Conservation (phyloP, 2,797 vertebrate species). For the Echiichthys vipera region DNA sequence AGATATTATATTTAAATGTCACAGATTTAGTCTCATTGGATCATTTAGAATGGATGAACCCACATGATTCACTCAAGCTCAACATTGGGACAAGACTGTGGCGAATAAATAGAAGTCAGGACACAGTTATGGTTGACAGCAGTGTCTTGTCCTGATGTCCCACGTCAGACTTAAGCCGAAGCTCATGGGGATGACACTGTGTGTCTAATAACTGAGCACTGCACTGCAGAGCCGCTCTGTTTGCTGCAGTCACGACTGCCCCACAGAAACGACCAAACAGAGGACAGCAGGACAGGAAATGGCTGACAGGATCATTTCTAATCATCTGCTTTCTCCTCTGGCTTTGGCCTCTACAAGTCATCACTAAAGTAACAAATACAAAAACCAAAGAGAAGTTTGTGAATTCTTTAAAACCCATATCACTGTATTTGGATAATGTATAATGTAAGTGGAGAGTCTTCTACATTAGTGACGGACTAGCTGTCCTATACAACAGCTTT, state of each 20-base stretch:
- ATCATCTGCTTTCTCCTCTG: conserved; percentile 35
- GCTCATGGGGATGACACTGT: conserved; percentile 40
- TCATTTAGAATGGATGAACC: not conserved
- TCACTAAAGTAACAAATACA: conserved; percentile 19
- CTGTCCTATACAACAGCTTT: not conserved
- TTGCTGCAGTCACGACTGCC: conserved; percentile 80
- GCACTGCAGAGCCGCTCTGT: conserved; percentile 67
- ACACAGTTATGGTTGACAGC: not conserved
- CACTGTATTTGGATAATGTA: not conserved
- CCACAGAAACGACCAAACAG: conserved; percentile 60
- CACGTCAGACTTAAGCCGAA: conserved; percentile 39
- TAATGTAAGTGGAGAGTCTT: not conserved
- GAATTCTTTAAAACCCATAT: not conserved
- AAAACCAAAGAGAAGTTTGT: not conserved
- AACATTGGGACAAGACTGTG: not conserved
- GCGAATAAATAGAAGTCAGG: not conserved
- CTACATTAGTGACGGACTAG: too few relatives aligned
- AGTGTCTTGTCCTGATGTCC: conserved; percentile 16
- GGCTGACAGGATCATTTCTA: conserved; percentile 59
- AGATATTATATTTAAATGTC: too few relatives aligned
- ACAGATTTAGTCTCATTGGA: not conserved
- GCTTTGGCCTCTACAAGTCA: conserved; percentile 34
- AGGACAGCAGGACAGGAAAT: conserved; percentile 57
- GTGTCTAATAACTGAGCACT: conserved; percentile 56
- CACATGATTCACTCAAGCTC: not conserved